These are phyloP conservation scores for Eristalis tenax DNA, from an alignment of 2,888 invertebrate genomes.

Conservation along the genomic window DNA sequence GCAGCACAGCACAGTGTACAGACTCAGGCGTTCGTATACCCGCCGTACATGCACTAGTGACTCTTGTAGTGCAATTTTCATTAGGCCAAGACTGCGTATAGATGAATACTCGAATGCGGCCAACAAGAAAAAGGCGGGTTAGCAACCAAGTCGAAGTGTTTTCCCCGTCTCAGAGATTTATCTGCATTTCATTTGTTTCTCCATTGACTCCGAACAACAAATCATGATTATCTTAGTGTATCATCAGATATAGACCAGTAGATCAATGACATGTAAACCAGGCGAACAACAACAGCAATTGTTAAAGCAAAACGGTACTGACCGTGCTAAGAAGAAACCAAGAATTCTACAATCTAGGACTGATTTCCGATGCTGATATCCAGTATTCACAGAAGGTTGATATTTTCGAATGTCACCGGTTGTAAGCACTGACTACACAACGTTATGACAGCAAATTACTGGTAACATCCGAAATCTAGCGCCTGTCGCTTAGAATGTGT, in stretches of 20 bases:
- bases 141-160: conserved; percentile 6
- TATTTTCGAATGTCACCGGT: conserved; percentile 55
- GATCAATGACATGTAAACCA: conserved; percentile 73
- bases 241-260: conserved; percentile 74
- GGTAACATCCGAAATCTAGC: conserved; percentile 46
- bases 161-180: conserved; percentile 11
- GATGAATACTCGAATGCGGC: conserved; percentile 42
- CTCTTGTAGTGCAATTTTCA: background rate
- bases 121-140: conserved; percentile 67
- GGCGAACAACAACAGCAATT: conserved; percentile 9
- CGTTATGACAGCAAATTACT: conserved; percentile 57
- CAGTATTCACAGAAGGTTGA: background rate
- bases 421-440: conserved; percentile 44
- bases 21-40: conserved; percentile 3
- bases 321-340: conserved; percentile 11
- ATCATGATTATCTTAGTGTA: conserved; percentile 51
- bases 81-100: conserved; percentile 20
- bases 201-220: conserved; percentile 34
- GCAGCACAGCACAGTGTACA: conserved; percentile 43
- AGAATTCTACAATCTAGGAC: conserved; percentile 7
- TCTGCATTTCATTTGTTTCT: conserved; percentile 21
- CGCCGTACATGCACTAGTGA: background rate
- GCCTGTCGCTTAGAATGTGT: conserved; percentile 46
- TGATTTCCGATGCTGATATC: conserved; percentile 4
- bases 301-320: conserved; percentile 6